A percentile compares a stretch with the other conserved stretches of the same genome.
These are phyloP conservation scores for Phyllostomus hastatus DNA, from an alignment of 2,113 vertebrate species.

Conservation along the genomic window DNA sequence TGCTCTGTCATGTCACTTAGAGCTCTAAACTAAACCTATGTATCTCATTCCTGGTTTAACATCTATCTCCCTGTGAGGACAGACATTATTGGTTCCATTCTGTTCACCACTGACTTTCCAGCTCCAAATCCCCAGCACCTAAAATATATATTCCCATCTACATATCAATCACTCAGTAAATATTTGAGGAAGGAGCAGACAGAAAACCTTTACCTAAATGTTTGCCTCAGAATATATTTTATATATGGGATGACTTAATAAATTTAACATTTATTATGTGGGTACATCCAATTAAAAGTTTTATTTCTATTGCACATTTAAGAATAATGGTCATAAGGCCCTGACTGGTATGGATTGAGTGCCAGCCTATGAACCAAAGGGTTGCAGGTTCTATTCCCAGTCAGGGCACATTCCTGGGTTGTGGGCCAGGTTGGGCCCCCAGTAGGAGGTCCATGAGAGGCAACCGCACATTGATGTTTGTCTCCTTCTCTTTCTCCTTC, in stretches of 20 bases:
- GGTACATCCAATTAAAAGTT: background rate
- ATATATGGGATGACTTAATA: background rate
- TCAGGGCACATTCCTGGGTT: no score
- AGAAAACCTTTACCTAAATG: background rate
- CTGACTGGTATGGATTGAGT: no score
- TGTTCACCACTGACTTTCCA: background rate
- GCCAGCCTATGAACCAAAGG: no score
- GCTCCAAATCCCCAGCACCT: background rate
- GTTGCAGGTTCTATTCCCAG: no score
- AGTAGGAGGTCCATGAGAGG: no score
- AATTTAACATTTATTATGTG: background rate
- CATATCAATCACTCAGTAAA: background rate
- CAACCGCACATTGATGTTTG: no score
- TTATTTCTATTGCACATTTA: background rate
- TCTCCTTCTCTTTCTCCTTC: no score
- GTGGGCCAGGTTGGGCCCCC: no score
- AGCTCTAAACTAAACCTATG: background rate
- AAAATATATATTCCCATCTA: background rate
- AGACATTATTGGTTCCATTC: background rate
- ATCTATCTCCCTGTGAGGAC: background rate
- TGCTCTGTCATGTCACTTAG: background rate
- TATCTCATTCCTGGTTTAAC: background rate
- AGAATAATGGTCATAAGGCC: background rate
- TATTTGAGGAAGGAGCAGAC: background rate
- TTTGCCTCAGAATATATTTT: background rate